These are phyloP conservation scores for Petrophora chlorosata DNA, from an alignment of 2,888 invertebrate genomes.

Conservation along the genomic window DNA sequence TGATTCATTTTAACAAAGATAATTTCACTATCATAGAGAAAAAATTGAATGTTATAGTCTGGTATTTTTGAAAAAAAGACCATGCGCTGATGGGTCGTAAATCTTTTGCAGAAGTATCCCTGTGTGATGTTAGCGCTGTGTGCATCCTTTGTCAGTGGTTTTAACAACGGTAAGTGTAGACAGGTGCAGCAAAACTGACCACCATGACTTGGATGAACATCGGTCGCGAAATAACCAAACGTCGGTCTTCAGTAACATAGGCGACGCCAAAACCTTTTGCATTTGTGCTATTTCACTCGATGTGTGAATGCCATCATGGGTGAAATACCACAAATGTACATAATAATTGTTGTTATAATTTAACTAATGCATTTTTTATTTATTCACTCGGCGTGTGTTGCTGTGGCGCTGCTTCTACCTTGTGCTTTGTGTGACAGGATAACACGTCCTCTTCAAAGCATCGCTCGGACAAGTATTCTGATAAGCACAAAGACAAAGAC, in stretches of 20 bases:
- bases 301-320: conserved; percentile 49
- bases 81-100: conserved; percentile 87
- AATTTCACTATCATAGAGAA: conserved; percentile 32
- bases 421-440: conserved; percentile 85
- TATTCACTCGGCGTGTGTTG: conserved; percentile 84
- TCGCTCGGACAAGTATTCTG: conserved; percentile 82
- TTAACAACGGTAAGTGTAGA: conserved; percentile 87
- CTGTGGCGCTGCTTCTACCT: conserved; percentile 85
- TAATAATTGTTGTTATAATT: conserved; percentile 61
- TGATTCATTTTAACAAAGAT: conserved; percentile 38
- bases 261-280: conserved; percentile 58
- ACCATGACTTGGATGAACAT: conserved; percentile 63
- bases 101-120: conserved; percentile 91
- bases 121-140: conserved; percentile 87
- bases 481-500: conserved; percentile 79
- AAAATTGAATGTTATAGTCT: conserved; percentile 48
- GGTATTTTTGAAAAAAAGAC: conserved; percentile 62
- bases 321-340: conserved; percentile 65
- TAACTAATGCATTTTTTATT: conserved; percentile 82
- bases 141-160: conserved; percentile 85
- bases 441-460: conserved; percentile 82
- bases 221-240: conserved; percentile 53
- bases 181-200: conserved; percentile 67
- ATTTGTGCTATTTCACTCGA: conserved; percentile 68
- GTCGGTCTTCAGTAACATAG: conserved; percentile 64